These are phyloP conservation scores for Nymphalis c-album DNA, from an alignment of 2,888 invertebrate genomes.

Conservation along the genomic window DNA sequence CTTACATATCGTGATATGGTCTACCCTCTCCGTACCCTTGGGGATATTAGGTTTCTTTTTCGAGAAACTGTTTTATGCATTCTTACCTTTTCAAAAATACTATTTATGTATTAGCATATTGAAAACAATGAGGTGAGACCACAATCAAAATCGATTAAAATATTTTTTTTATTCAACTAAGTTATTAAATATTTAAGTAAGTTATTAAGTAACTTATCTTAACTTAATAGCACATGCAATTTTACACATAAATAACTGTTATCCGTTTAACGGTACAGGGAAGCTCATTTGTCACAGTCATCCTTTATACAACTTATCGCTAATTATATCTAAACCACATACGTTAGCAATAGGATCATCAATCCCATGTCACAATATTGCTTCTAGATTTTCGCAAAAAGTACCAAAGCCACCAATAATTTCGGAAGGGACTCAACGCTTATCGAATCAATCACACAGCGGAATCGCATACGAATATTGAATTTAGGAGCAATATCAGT, in stretches of 20 bases:
- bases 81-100: neutral
- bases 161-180: too few relatives aligned
- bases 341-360: too few relatives aligned
- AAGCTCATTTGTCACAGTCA: too few relatives aligned
- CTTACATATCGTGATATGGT: constrained; percentile 25
- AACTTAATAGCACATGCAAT: too few relatives aligned
- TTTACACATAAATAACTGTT: too few relatives aligned
- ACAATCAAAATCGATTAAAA: too few relatives aligned
- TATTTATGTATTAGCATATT: neutral
- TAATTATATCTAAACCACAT: too few relatives aligned
- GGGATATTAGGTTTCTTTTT: constrained; percentile 26
- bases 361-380: too few relatives aligned
- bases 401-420: neutral
- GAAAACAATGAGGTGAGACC: neutral
- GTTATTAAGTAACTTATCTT: too few relatives aligned
- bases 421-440: constrained; percentile 6
- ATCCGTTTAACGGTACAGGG: too few relatives aligned
- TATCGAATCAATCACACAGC: constrained; percentile 26
- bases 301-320: too few relatives aligned
- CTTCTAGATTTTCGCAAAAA: neutral
- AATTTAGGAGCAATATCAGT: constrained; percentile 32
- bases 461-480: constrained; percentile 29
- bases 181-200: too few relatives aligned
- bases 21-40: constrained; percentile 10
- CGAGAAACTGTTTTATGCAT: neutral